Conservation (phyloP, 2,113 vertebrate genomes). For the Shinisaurus crocodilurus region DNA sequence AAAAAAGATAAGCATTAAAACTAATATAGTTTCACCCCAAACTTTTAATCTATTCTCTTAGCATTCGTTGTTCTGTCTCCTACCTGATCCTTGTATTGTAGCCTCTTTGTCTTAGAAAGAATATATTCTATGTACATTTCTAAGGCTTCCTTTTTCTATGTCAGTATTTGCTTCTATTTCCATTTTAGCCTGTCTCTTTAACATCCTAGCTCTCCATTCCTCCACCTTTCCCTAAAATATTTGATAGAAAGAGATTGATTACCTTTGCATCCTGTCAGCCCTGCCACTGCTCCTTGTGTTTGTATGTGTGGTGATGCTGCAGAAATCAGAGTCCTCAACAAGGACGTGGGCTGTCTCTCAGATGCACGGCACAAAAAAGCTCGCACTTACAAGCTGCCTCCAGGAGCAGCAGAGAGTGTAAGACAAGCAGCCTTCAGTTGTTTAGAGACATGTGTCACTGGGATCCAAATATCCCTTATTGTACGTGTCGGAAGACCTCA, state of each 20-base stretch:
- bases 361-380: constrained; percentile 29
- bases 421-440: constrained; percentile 23
- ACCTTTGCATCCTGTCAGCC: constrained; percentile 63
- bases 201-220: neutral
- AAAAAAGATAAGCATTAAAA: constrained; percentile 31
- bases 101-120: constrained; percentile 5
- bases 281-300: constrained; percentile 48
- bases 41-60: constrained; percentile 32
- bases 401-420: constrained; percentile 66
- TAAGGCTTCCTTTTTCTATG: constrained; percentile 32
- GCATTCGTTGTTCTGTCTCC: neutral
- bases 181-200: rapidly evolving
- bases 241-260: constrained; percentile 67
- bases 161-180: constrained; percentile 13
- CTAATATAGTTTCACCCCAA: constrained; percentile 45
- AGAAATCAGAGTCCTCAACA: constrained; percentile 34
- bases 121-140: constrained; percentile 30
- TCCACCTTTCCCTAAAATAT: constrained; percentile 32
- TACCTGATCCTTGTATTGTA: constrained; percentile 14
- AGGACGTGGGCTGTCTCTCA: constrained; percentile 46
- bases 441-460: constrained; percentile 31
- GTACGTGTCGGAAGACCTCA: neutral
- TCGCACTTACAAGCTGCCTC: constrained; percentile 59
- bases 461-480: constrained; percentile 31
- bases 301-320: constrained; percentile 29